Evolutionary conservation across 2,113 vertebrate species (phyloP).

Genomic region (Sinocyclocheilus anophthalmus): DNA sequence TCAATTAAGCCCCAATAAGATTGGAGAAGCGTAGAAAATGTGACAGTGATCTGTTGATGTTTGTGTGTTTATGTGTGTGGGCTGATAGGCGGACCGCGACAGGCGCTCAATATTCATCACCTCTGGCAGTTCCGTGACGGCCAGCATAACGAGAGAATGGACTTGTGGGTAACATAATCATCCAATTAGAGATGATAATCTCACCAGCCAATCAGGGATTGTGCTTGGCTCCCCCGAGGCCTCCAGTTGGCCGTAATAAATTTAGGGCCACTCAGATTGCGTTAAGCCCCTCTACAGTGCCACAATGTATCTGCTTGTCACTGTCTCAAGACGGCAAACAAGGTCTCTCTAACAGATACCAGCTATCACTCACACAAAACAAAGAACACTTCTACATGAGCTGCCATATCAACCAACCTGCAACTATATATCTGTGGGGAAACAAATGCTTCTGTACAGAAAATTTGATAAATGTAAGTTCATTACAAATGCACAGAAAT

Average conservation of each 20-base stretch:
- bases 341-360: slow-evolving; percentile 37
- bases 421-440: background rate
- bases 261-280: slow-evolving; percentile 55
- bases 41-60: slow-evolving; percentile 20
- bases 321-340: slow-evolving; percentile 15
- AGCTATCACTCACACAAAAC: slow-evolving; percentile 50
- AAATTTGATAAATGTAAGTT: background rate
- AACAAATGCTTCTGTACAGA: background rate
- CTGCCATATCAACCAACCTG: background rate
- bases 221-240: slow-evolving; percentile 29
- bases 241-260: slow-evolving; percentile 38
- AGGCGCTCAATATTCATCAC: slow-evolving; percentile 55
- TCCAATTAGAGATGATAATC: slow-evolving; percentile 61
- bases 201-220: slow-evolving; percentile 39
- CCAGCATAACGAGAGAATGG: slow-evolving; percentile 51
- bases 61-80: slow-evolving; percentile 27
- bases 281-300: slow-evolving; percentile 51
- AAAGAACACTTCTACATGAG: background rate
- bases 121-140: slow-evolving; percentile 27
- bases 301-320: slow-evolving; percentile 53
- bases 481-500: background rate
- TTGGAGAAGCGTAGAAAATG: slow-evolving; percentile 32
- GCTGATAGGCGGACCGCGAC: slow-evolving; percentile 10
- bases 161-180: slow-evolving; percentile 55
- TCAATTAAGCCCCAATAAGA: slow-evolving; percentile 39